Evolutionary conservation across 2,113 vertebrate genomes (phyloP).

Genomic region (Aleadryas rufinucha): DNA sequence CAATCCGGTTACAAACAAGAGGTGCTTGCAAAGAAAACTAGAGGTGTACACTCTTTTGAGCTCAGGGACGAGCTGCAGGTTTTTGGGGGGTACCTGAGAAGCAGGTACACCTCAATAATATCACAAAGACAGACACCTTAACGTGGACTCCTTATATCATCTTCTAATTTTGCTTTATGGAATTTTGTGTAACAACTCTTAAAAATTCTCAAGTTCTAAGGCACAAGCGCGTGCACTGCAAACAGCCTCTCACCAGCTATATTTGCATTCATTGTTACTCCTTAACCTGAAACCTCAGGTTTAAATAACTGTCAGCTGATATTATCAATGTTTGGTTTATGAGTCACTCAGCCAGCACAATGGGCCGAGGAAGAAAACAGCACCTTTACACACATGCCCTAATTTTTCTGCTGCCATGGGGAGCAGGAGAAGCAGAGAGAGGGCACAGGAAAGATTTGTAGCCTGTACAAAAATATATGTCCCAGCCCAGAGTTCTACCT

Average conservation of each 20-base stretch:
- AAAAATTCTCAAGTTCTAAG: neutral
- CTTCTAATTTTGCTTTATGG: neutral
- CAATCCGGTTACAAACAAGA: neutral
- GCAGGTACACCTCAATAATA: neutral
- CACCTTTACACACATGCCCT: neutral
- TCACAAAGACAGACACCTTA: neutral
- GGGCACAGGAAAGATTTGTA: neutral
- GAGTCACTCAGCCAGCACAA: neutral
- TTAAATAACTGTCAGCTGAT: slow-evolving; percentile 53
- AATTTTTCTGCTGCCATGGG: neutral
- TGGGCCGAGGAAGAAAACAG: neutral
- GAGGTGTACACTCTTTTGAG: neutral
- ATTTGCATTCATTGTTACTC: neutral
- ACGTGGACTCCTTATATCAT: rapidly evolving
- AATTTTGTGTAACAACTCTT: neutral
- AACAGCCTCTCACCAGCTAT: neutral
- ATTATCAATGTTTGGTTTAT: slow-evolving; percentile 35
- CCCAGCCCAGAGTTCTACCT: neutral
- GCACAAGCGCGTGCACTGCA: rapidly evolving
- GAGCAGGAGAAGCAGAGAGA: neutral
- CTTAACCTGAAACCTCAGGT: slow-evolving; percentile 36
- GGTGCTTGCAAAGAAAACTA: neutral
- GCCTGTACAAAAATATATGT: neutral
- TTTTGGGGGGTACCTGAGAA: neutral
- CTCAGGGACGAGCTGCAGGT: neutral